Evolutionary conservation across 2,113 vertebrate genomes (phyloP).

Genomic region (Rhodinocichla rosea): DNA sequence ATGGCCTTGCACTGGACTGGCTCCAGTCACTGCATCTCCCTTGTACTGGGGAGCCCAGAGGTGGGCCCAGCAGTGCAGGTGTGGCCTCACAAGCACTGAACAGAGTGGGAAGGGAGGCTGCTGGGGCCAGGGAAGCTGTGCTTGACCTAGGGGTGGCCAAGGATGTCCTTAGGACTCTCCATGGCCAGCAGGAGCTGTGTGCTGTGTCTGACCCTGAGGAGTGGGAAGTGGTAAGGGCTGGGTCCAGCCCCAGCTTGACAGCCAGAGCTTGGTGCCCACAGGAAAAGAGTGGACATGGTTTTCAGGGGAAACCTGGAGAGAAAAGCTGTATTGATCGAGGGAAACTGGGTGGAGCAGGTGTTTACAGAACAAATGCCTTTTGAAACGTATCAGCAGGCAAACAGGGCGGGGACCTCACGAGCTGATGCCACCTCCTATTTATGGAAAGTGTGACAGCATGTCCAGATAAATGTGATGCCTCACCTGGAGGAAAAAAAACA

Average conservation of each 20-base stretch:
- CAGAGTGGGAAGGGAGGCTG: background rate
- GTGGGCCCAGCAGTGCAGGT: background rate
- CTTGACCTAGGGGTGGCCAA: background rate
- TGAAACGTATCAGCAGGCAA: background rate
- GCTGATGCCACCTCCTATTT: background rate
- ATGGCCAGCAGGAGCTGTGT: accelerated
- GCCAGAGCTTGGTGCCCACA: background rate
- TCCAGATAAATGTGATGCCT: background rate
- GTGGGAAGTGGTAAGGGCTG: background rate
- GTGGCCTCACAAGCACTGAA: background rate
- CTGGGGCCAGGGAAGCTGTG: background rate
- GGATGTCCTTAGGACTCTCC: background rate
- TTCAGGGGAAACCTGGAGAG: background rate
- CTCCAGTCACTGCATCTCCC: background rate
- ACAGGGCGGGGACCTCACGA: background rate
- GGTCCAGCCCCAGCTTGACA: background rate
- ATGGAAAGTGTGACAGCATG: background rate
- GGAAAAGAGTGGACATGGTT: background rate
- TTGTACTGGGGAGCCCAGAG: background rate
- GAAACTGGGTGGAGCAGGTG: background rate
- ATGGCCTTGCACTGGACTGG: background rate
- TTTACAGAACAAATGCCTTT: background rate
- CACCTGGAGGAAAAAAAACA: background rate
- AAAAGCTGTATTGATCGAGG: background rate
- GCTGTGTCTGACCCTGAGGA: background rate